Conservation (phyloP, 2,888 invertebrate genomes). For the Eupithecia abbreviata region DNA sequence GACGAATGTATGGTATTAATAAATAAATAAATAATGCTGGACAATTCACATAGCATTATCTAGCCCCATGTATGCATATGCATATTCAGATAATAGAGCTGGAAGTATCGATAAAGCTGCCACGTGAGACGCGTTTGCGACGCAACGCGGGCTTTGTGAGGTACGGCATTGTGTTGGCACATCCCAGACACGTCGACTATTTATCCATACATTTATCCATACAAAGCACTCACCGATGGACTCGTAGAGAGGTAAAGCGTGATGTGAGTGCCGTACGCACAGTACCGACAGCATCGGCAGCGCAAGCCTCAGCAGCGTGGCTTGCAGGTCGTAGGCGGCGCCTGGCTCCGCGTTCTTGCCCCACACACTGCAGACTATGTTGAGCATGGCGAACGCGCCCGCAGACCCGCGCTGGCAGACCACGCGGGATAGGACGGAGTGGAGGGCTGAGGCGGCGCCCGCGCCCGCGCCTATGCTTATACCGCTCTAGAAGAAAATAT, state of each 20-base stretch:
- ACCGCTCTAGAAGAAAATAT: slow-evolving; percentile 59
- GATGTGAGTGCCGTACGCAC: slow-evolving; percentile 85
- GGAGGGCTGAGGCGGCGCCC: slow-evolving; percentile 68
- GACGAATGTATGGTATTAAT: neutral
- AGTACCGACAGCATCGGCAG: slow-evolving; percentile 88
- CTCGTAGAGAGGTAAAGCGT: slow-evolving; percentile 88
- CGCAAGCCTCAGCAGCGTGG: slow-evolving; percentile 85
- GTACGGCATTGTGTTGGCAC: too few relatives aligned
- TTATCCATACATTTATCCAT: too few relatives aligned
- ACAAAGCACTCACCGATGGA: slow-evolving; percentile 71
- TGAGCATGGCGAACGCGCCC: slow-evolving; percentile 64
- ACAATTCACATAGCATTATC: too few relatives aligned
- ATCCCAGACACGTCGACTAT: too few relatives aligned
- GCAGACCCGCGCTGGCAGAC: slow-evolving; percentile 65
- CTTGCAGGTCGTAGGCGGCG: slow-evolving; percentile 60
- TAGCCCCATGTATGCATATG: too few relatives aligned
- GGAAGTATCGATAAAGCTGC: neutral
- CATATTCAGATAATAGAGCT: too few relatives aligned
- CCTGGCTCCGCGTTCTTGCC: slow-evolving; percentile 76
- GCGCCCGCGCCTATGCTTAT: slow-evolving; percentile 70
- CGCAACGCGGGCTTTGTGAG: too few relatives aligned
- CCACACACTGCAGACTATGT: slow-evolving; percentile 85
- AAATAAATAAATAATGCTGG: too few relatives aligned
- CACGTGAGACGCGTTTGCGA: too few relatives aligned
- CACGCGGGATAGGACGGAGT: slow-evolving; percentile 68